A percentile compares a stretch with the other conserved stretches of the same genome.
Evolutionary conservation across 2,888 invertebrate species (phyloP).

Genomic region (Amphipyra berbera): DNA sequence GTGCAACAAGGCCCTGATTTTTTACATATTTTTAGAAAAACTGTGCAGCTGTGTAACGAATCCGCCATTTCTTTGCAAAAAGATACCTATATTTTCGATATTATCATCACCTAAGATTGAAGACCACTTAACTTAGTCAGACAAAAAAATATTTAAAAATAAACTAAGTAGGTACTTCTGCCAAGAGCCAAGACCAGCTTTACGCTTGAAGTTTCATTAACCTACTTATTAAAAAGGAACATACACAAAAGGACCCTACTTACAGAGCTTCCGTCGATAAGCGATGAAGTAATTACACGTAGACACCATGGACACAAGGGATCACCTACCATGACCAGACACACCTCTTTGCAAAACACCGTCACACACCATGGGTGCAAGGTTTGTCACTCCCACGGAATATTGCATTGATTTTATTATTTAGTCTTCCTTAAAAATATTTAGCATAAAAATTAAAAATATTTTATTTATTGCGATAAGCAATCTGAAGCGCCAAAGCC

Average conservation of each 20-base stretch:
- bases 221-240: slow-evolving; percentile 5
- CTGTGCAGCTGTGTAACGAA: too few species aligned
- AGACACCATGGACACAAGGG: slow-evolving; percentile 35
- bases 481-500: too few species aligned
- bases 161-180: too few species aligned
- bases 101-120: too few species aligned
- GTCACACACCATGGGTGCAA: slow-evolving; percentile 37
- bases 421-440: neutral
- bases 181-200: neutral
- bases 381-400: slow-evolving; percentile 34
- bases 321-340: slow-evolving; percentile 45
- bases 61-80: too few species aligned
- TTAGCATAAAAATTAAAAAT: too few species aligned
- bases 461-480: too few species aligned
- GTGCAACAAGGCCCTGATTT: too few species aligned
- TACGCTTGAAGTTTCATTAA: neutral
- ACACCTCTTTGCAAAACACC: slow-evolving; percentile 43
- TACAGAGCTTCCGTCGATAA: slow-evolving; percentile 47
- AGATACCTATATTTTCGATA: too few species aligned
- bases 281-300: slow-evolving; percentile 43
- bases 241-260: slow-evolving; percentile 22
- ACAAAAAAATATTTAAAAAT: too few species aligned
- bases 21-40: too few species aligned
- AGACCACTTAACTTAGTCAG: too few species aligned
- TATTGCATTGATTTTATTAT: neutral